Conservation (phyloP, 2,113 vertebrate species). For the Suncus etruscus region DNA sequence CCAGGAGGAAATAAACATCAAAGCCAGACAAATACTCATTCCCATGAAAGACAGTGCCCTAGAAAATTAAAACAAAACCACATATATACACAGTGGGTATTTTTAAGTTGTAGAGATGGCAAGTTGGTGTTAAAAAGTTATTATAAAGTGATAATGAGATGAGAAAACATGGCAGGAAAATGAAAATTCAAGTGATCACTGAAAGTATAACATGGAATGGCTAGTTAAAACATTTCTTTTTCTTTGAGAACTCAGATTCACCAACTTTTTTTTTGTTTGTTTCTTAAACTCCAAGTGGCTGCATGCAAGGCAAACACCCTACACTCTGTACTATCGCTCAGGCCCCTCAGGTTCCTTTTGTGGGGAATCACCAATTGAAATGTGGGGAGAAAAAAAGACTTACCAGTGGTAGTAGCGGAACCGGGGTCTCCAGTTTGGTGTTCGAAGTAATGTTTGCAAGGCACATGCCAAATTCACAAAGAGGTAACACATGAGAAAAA, state of each 20-base stretch:
- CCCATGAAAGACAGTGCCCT: slow-evolving; percentile 95
- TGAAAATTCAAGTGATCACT: slow-evolving; percentile 5
- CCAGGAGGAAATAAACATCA: slow-evolving; percentile 98
- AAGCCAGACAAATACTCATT: slow-evolving; percentile 94
- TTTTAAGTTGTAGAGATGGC: too few relatives aligned
- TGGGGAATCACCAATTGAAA: not conserved
- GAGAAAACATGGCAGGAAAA: not conserved
- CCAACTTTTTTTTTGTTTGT: not conserved
- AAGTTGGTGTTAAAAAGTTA: slow-evolving; percentile 1
- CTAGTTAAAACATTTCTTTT: not conserved
- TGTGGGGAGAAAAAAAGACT: not conserved
- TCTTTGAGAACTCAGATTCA: slow-evolving; percentile 3
- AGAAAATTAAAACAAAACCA: slow-evolving; percentile 67
- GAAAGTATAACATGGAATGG: not conserved
- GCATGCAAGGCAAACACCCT: too few relatives aligned
- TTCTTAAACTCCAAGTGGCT: too few relatives aligned
- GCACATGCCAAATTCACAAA: slow-evolving; percentile 96
- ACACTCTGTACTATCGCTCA: too few relatives aligned
- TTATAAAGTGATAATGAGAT: slow-evolving; percentile 23
- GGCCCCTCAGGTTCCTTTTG: not conserved
- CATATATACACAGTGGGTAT: too few relatives aligned
- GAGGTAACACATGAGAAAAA: slow-evolving; percentile 84
- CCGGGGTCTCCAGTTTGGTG: slow-evolving; percentile 95
- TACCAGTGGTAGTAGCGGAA: slow-evolving; percentile 97
- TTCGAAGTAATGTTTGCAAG: slow-evolving; percentile 93